Evolutionary conservation across 2,888 invertebrate genomes (phyloP).

Genomic region (Agonopterix subpropinquella): DNA sequence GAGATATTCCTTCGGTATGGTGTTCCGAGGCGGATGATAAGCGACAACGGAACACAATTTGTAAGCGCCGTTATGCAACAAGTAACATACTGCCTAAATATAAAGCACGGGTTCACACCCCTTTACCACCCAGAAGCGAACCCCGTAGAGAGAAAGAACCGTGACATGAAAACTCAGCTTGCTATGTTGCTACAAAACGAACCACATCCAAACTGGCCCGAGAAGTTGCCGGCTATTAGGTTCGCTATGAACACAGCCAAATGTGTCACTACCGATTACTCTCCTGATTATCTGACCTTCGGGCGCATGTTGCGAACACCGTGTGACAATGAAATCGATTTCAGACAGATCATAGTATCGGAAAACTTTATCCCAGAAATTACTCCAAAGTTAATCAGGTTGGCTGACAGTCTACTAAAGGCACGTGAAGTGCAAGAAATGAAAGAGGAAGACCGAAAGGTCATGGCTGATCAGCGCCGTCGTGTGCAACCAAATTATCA

Average conservation of each 20-base stretch:
- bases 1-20: constrained; percentile 30
- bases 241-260: constrained; percentile 18
- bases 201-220: constrained; percentile 6
- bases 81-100: not conserved
- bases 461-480: no score
- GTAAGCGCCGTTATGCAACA: constrained; percentile 16
- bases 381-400: no score
- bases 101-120: constrained; percentile 8
- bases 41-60: constrained; percentile 19
- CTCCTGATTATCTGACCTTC: no score
- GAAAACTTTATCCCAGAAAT: no score
- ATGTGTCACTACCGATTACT: no score
- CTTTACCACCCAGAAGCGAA: constrained; percentile 18
- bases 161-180: constrained; percentile 24
- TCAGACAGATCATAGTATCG: no score
- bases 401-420: no score
- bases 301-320: no score
- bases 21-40: constrained; percentile 25
- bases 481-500: no score
- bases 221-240: constrained; percentile 1
- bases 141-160: constrained; percentile 27
- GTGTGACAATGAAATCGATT: no score
- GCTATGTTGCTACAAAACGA: constrained; percentile 4
- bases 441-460: no score
- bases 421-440: no score